phyloP scores from a whole-genome alignment of 2,113 vertebrate species.

The Alouatta palliata region DNA sequence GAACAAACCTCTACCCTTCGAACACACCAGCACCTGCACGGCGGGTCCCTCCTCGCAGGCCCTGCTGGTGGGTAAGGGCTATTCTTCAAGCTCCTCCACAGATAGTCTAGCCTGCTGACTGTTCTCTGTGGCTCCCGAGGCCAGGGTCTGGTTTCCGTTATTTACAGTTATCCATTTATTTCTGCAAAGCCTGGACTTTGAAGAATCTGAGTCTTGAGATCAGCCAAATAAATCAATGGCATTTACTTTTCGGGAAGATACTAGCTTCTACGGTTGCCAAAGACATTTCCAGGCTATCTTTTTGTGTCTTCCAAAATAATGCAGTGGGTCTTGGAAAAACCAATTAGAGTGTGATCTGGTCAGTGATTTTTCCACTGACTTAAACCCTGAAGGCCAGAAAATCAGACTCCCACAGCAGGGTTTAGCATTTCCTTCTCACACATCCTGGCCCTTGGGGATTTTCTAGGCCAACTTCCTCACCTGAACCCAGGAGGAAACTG shows the following conservation, averaged over 20 bases:
- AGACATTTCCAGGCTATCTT: background rate
- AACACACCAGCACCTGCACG: accelerated
- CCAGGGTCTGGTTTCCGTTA: background rate
- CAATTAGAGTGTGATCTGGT: background rate
- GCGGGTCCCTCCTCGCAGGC: background rate
- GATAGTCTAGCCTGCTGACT: background rate
- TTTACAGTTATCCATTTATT: background rate
- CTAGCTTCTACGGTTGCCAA: background rate
- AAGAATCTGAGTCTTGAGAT: slow-evolving; percentile 12
- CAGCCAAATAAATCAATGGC: background rate
- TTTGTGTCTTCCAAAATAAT: background rate
- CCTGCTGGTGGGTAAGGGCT: background rate
- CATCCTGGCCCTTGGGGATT: background rate
- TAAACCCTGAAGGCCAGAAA: background rate
- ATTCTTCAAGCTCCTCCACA: accelerated
- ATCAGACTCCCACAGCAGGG: background rate
- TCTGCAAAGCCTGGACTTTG: background rate
- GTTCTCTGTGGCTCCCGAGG: background rate
- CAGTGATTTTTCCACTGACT: background rate
- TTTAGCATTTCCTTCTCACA: background rate
- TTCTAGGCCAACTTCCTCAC: background rate
- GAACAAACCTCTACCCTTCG: background rate
- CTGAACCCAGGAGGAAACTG: background rate
- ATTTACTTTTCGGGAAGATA: background rate
- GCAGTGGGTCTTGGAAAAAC: background rate